Conservation (phyloP, 2,797 vertebrate species). For the Sebastes melanostomus region DNA sequence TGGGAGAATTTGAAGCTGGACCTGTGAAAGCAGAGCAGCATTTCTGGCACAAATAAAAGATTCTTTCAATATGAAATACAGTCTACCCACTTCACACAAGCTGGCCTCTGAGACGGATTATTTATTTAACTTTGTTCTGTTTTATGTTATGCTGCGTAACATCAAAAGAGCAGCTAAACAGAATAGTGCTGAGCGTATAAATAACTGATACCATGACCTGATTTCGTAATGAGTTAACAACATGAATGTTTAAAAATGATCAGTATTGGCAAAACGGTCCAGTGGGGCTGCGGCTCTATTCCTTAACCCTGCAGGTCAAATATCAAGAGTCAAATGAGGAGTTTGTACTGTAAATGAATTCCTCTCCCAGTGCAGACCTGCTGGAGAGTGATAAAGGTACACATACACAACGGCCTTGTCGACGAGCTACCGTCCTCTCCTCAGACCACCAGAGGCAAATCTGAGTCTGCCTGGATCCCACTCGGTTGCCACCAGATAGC, state of each 20-base stretch:
- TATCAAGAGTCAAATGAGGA: conserved; percentile 47
- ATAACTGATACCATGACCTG: conserved; percentile 29
- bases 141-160: not conserved
- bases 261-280: conserved; percentile 30
- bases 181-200: not conserved
- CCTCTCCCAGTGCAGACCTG: conserved; percentile 59
- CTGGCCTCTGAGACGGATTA: conserved; percentile 13
- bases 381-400: conserved; percentile 62
- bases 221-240: conserved; percentile 33
- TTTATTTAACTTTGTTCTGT: conserved; percentile 39
- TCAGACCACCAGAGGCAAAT: conserved; percentile 59
- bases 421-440: conserved; percentile 42
- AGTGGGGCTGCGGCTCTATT: conserved; percentile 20
- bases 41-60: not conserved
- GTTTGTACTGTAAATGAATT: conserved; percentile 54
- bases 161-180: conserved; percentile 39
- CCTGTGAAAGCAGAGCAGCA: not conserved
- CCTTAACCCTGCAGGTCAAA: conserved; percentile 37
- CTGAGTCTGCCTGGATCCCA: conserved; percentile 45
- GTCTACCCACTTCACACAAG: not conserved
- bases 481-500: conserved; percentile 55
- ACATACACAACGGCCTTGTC: conserved; percentile 16
- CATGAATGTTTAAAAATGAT: conserved; percentile 42
- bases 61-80: not conserved
- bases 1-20: not conserved